phyloP scores from a whole-genome alignment of 2,797 vertebrate species.

The Urophycis tenuis region DNA sequence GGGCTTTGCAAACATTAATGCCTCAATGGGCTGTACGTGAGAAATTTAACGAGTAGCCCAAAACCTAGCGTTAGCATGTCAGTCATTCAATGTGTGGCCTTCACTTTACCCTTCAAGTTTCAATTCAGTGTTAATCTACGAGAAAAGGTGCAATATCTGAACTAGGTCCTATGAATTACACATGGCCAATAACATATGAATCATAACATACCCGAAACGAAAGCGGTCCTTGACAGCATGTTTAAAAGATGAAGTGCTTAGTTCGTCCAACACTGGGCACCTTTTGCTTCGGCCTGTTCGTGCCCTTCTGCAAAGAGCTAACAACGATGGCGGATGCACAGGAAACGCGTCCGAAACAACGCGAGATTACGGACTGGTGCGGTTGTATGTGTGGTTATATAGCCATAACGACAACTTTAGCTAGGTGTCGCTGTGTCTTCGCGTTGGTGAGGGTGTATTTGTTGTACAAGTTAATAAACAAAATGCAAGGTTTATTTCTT shows the following conservation, averaged over 20 bases:
- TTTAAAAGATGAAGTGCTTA: conserved; percentile 42
- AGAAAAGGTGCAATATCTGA: accelerated
- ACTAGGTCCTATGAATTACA: too few relatives aligned
- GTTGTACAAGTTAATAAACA: not conserved
- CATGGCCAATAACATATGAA: accelerated
- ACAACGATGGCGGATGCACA: conserved; percentile 53
- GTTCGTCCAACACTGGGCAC: conserved; percentile 39
- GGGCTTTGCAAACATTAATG: not conserved
- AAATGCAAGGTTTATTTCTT: not conserved
- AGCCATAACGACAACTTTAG: not conserved
- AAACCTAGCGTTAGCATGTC: conserved; percentile 40
- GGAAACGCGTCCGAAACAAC: conserved; percentile 38
- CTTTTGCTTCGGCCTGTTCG: conserved; percentile 53
- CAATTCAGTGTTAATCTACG: conserved; percentile 13
- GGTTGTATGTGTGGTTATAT: not conserved
- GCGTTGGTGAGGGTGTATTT: not conserved
- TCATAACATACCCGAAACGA: conserved; percentile 63
- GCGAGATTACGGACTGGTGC: conserved; percentile 53
- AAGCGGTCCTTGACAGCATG: conserved; percentile 71
- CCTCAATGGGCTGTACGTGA: not conserved
- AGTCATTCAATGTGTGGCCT: conserved; percentile 64
- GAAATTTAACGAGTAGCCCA: not conserved
- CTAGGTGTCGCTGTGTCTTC: conserved; percentile 17
- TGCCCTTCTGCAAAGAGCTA: conserved; percentile 69
- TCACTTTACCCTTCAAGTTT: conserved; percentile 73